These are phyloP conservation scores for Thereva nobilitata DNA, from an alignment of 2,888 invertebrate genomes.

Conservation along the genomic window DNA sequence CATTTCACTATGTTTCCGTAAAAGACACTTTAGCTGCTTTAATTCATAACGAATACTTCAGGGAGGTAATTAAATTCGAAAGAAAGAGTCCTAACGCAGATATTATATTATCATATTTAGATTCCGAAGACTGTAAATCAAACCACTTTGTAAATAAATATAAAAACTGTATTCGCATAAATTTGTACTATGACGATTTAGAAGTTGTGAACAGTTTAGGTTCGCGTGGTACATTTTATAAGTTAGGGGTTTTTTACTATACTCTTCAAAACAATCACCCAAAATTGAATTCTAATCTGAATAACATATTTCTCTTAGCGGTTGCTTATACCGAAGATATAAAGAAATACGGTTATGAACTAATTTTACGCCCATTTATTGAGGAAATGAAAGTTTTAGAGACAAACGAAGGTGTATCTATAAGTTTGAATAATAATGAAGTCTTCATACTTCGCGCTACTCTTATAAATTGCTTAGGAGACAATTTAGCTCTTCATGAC, in stretches of 20 bases:
- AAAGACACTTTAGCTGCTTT: neutral
- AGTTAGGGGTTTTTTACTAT: slow-evolving; percentile 29
- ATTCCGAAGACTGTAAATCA: neutral
- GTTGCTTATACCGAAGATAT: slow-evolving; percentile 32
- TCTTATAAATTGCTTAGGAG: slow-evolving; percentile 5
- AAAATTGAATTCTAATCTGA: slow-evolving; percentile 18
- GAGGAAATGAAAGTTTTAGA: slow-evolving; percentile 12
- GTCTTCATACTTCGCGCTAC: neutral
- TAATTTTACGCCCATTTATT: slow-evolving; percentile 25
- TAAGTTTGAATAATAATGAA: neutral
- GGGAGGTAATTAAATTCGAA: neutral
- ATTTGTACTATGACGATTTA: slow-evolving; percentile 34
- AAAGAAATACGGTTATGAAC: slow-evolving; percentile 32
- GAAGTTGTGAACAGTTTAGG: slow-evolving; percentile 31
- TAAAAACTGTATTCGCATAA: neutral
- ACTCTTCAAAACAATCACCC: slow-evolving; percentile 25
- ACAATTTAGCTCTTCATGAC: slow-evolving; percentile 24
- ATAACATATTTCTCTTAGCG: slow-evolving; percentile 27
- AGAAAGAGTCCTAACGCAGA: neutral
- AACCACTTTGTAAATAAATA: neutral
- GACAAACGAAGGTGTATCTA: neutral
- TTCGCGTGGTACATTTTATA: slow-evolving; percentile 30
- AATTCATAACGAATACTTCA: neutral
- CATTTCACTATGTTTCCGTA: slow-evolving; percentile 1
- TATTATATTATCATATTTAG: neutral